Evolutionary conservation across 2,888 invertebrate species (phyloP).

Genomic region (Hypselothyrea guttata): DNA sequence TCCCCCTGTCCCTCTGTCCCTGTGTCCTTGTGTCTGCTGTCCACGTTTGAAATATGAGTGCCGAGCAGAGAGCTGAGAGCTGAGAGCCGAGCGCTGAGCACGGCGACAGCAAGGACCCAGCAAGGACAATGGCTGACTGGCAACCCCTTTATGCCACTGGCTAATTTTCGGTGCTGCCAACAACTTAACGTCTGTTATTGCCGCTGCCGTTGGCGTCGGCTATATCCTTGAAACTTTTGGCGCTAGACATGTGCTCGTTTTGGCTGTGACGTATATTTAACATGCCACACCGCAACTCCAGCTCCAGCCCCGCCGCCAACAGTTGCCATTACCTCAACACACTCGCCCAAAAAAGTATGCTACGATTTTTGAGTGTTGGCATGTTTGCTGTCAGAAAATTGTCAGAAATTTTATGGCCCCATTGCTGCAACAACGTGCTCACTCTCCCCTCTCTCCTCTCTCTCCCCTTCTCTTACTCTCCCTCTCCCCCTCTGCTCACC

Average conservation of each 20-base stretch:
- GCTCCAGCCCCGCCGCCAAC: slow-evolving; percentile 16
- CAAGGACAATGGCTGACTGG: slow-evolving; percentile 38
- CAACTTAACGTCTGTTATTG: slow-evolving; percentile 60
- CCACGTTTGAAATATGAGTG: slow-evolving; percentile 64
- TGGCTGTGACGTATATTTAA: slow-evolving; percentile 71
- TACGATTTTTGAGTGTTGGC: slow-evolving; percentile 75
- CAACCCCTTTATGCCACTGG: slow-evolving; percentile 54
- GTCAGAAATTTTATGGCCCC: slow-evolving; percentile 74
- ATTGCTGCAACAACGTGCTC: slow-evolving; percentile 33
- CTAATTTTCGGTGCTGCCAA: slow-evolving; percentile 56
- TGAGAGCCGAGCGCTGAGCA: slow-evolving; percentile 1
- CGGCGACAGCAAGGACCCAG: slow-evolving; percentile 17
- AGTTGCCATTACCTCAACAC: background rate
- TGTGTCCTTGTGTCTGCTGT: slow-evolving; percentile 26
- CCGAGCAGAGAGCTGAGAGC: slow-evolving; percentile 1
- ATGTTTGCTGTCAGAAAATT: slow-evolving; percentile 78
- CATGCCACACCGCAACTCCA: slow-evolving; percentile 76
- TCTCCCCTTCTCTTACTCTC: background rate
- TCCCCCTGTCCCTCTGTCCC: no score
- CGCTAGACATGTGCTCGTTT: slow-evolving; percentile 71
- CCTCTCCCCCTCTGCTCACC: no score
- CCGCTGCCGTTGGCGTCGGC: slow-evolving; percentile 46
- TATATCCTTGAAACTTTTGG: slow-evolving; percentile 74
- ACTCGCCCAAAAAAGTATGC: slow-evolving; percentile 47
- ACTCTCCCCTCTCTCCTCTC: background rate